Percentiles rank a stretch among this genome's conserved stretches.
Evolutionary conservation across 2,113 vertebrate genomes (phyloP).

Genomic region (Hyperoodon ampullatus): DNA sequence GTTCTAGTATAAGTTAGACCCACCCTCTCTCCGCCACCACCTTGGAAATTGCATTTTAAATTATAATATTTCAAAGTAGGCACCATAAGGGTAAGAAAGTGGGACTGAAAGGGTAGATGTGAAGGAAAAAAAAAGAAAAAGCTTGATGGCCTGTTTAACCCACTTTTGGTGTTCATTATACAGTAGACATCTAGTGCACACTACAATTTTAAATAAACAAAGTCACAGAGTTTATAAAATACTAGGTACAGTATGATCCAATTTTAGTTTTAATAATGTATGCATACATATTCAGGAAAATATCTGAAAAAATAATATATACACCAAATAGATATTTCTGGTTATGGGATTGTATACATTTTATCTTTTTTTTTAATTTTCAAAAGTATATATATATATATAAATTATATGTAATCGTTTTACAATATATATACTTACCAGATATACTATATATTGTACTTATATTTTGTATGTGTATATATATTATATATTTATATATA

Average conservation of each 20-base stretch:
- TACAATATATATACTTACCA: not conserved
- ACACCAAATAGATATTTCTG: not conserved
- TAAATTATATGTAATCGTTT: not conserved
- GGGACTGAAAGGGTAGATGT: not conserved
- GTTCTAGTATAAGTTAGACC: not conserved
- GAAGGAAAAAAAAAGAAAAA: conserved; percentile 9
- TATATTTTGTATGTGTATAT: not conserved
- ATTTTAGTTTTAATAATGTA: not conserved
- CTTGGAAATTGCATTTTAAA: conserved; percentile 34
- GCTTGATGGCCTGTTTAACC: not conserved
- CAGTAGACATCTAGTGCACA: not conserved
- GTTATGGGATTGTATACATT: not conserved
- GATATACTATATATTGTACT: not conserved
- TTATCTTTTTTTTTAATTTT: not conserved
- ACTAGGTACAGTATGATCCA: not conserved
- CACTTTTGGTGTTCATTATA: not conserved
- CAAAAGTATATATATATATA: not conserved
- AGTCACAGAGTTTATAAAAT: not conserved
- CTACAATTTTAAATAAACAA: not conserved
- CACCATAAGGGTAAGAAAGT: not conserved
- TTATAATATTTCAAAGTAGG: conserved; percentile 10
- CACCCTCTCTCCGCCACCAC: rapidly evolving
- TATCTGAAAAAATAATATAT: not conserved
- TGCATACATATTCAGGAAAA: not conserved
- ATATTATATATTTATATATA: not conserved